These are phyloP conservation scores for Euclidia mi DNA, from an alignment of 2,888 invertebrate species.

Conservation along the genomic window DNA sequence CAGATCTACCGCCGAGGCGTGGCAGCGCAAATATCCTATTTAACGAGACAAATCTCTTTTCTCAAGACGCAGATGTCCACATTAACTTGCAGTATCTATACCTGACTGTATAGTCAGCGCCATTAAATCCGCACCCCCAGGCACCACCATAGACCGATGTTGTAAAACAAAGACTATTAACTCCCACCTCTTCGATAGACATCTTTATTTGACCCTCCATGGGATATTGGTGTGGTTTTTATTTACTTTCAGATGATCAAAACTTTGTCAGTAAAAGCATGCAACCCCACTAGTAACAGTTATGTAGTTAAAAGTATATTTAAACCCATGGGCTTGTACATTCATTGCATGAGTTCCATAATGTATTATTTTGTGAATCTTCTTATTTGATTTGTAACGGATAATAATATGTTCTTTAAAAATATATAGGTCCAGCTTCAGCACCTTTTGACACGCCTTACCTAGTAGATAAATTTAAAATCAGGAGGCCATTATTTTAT, in stretches of 20 bases:
- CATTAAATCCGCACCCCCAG: slow-evolving; percentile 62
- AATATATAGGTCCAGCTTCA: too few species aligned
- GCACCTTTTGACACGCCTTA: too few species aligned
- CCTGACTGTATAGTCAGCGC: slow-evolving; percentile 16
- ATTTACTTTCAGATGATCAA: slow-evolving; percentile 24
- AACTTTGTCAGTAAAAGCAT: slow-evolving; percentile 13
- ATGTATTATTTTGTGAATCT: too few species aligned
- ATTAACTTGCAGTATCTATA: slow-evolving; percentile 8
- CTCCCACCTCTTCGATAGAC: slow-evolving; percentile 35
- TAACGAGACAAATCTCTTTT: neutral
- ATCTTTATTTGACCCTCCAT: slow-evolving; percentile 35
- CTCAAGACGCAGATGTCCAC: slow-evolving; percentile 18
- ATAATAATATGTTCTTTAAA: too few species aligned
- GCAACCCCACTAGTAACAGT: too few species aligned
- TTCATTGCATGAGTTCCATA: too few species aligned
- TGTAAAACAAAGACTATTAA: slow-evolving; percentile 68
- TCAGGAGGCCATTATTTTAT: too few species aligned
- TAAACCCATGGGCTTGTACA: too few species aligned
- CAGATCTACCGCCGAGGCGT: too few species aligned
- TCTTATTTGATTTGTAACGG: too few species aligned
- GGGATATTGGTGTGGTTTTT: slow-evolving; percentile 20
- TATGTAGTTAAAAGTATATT: too few species aligned
- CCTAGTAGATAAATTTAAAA: too few species aligned
- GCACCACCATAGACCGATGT: slow-evolving; percentile 28
- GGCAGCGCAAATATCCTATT: neutral